Evolutionary conservation across 2,888 invertebrate species (phyloP), one percentile per base, ranked within the genome.

Genomic region (Bombylius discolor): DNA sequence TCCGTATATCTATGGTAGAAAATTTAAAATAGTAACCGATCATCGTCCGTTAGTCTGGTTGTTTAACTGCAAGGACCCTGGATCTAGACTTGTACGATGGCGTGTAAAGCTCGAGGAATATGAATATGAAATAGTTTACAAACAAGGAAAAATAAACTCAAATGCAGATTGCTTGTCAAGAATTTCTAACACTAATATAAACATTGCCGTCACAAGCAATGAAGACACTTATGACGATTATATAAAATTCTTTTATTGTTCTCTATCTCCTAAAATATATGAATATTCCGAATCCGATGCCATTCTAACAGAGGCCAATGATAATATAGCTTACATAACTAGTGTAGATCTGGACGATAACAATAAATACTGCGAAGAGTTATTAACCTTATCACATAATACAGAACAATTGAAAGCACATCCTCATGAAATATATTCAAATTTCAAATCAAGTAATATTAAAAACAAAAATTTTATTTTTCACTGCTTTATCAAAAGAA

Each of bases 401-500:
- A 49, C 42, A 42, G 49, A 42, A 49, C 11, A 39, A 9, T 36
- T 53, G 14, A 39, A 49, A 49, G 31, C 34, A 47, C 14, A 47
- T 31, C 46, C 53, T 3, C 56, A 57, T 39, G 55, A 49, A 33
- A 36, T 57, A n/a, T 49, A 39, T 44, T 57, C 57, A 13, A 49
- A 39, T 36, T 47, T 42, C 14, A 56, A 55, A 55, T 47, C 53
- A 14, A 45, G 4, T 11, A 32, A 44, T 39, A 50, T 13, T 13
- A 42, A 14, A 34, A 52, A 12, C 5, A 23, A 52, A 9, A 47
- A 53, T 33, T 34, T 9, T 1, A 51, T 51, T 36, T 54, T 47
- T 34, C 50, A 57, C 14, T 57, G 54, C 33, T 57, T 57, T 36
- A 51, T 57, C 31, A 57, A 56, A 46, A 14, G 39, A 33, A 53